Base-by-base conservation (phyloP, 2,888 invertebrate species). In the Subacronicta megacephala region DNA sequence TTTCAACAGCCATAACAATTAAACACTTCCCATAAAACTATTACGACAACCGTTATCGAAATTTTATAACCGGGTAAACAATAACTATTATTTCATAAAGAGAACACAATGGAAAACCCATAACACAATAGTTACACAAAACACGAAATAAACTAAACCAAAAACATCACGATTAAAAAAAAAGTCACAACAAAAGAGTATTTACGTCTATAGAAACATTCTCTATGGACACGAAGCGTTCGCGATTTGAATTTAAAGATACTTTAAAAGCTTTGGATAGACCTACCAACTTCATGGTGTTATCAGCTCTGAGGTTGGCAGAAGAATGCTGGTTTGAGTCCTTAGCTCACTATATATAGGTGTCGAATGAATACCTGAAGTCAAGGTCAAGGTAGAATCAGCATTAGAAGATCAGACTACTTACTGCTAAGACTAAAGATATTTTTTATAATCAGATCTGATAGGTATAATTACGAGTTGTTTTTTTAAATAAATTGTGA, bases 211-310 rank as follows among this genome's bases (percentile, higher is more conserved):
- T 17, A 31, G 3, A 35, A 52, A 60, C 46, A 16, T 10, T 31
- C 0, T 38, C 23, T 53, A 35, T 68, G 42, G 62, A 46, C 62
- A 62, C 36, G 47, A 51, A 23, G n/a, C 16, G 5, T 26, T 63
- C 29, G 69, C 45, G 62, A 55, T 45, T 17, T 37, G n/a, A 18
- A 31, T 42, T 36, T 45, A 59, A 20, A 0, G 9, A 43, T 16
- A 46, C 15, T 12, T 47, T 16, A 29, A 53, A 51, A 4, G n/a
- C n/a, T n/a, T n/a, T n/a, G n/a, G 10, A 29, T 31, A 31, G 31
- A 90, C 92, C 81, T 87, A 93, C 93, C 93, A 88, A 84, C 90
- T 92, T 85, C 93, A 93, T 93, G 90, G 82, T 92, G 90, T 64
- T 84, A 77, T 72, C 80, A 75, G 75, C 74, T 77, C 82, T 72